Evolutionary conservation across 1,140 invertebrate genomes (phyloP).

Genomic region (Hylyphantes graminicola): DNA sequence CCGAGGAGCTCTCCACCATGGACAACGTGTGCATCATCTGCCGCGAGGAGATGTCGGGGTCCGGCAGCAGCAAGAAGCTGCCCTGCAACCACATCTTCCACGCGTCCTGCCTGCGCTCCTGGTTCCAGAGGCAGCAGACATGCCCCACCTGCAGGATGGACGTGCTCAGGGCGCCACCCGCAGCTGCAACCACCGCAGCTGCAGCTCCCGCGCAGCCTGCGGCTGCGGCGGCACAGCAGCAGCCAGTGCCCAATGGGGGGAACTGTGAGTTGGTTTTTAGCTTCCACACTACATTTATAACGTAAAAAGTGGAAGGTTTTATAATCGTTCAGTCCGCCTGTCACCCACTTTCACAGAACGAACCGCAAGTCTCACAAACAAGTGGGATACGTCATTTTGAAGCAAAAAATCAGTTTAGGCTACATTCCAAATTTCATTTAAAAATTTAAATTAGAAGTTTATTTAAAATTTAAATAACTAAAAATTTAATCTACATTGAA

Average conservation of each 20-base stretch:
- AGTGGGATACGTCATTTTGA: too few relatives aligned
- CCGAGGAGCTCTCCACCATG: conserved; percentile 90
- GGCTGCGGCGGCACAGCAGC: conserved; percentile 22
- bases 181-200: too few relatives aligned
- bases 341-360: too few relatives aligned
- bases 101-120: conserved; percentile 95
- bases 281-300: too few relatives aligned
- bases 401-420: too few relatives aligned
- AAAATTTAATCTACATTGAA: too few relatives aligned
- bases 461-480: too few relatives aligned
- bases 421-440: too few relatives aligned
- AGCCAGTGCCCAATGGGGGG: conserved; percentile 55
- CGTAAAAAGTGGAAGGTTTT: too few relatives aligned
- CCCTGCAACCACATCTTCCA: conserved; percentile 99
- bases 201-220: conserved; percentile 24
- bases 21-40: conserved; percentile 99
- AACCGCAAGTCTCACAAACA: too few relatives aligned
- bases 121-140: conserved; percentile 99
- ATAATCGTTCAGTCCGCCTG: too few relatives aligned
- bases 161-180: conserved; percentile 81
- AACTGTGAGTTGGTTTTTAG: conserved; percentile 42
- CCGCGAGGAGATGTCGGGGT: conserved; percentile 77
- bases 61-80: conserved; percentile 89
- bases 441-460: too few relatives aligned
- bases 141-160: conserved; percentile 99